Evolutionary conservation across 2,113 vertebrate species (phyloP), one percentile per base, ranked within the genome.

Genomic region (Tonatia bakeri): DNA sequence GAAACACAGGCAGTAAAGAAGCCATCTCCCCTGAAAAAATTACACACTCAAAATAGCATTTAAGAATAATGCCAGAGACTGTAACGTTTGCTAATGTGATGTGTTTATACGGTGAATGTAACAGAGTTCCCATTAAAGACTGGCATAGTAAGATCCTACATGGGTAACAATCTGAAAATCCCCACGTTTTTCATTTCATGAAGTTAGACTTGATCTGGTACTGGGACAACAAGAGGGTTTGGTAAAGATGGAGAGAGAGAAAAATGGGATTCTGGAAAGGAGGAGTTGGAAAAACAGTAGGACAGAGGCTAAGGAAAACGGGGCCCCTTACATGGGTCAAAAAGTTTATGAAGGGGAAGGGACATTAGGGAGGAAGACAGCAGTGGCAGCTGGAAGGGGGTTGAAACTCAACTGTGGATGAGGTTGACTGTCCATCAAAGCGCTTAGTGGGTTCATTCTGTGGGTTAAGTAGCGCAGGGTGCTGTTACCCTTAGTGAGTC

Each of bases 321-420:
- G 73, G 31, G 43, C 1, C 26, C 7, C 8, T 76, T 24, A 9
- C 10, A 0, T 45, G 16, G 11, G 43, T n/a, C 38, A 47, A 28
- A n/a, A 5, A 56, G 26, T 20, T 64, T n/a, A 36, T 0, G 4
- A 19, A 67, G 72, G 72, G 26, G 40, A 67, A 38, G 50, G 17
- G 26, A n/a, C 13, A 3, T 3, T 1, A 50, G 65, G 38, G 43
- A 81, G 52, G 17, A 16, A 65, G 26, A 22, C 5, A n/a, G 31
- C 14, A 67, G 26, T 0, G 45, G 50, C 2, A 7, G 11, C 28
- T 13, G 20, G 47, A 22, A 79, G 56, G 31, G 92, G 40, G 7
- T 0, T 13, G 38, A 40, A 40, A 54, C 4, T 38, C 0, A 19
- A 40, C 17, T 31, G 13, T 7, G n/a, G 19, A 52, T 20, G 19